phyloP scores from a whole-genome alignment of 2,113 vertebrate genomes.

The Chamaetylas fuelleborni region DNA sequence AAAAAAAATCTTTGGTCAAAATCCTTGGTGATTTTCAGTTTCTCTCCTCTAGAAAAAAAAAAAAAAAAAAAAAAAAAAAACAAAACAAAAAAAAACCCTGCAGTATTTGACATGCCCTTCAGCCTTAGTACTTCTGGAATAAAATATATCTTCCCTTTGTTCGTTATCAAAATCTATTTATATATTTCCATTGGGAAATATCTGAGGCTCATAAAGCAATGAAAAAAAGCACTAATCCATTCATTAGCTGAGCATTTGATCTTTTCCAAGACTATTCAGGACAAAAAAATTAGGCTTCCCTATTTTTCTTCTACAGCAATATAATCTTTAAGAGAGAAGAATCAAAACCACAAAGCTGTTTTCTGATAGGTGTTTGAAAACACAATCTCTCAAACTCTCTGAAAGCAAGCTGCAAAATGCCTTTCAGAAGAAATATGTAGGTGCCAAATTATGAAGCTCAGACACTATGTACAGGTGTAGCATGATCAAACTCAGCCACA shows the following conservation, averaged over 20 bases:
- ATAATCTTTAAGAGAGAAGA: neutral
- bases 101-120: constrained; percentile 35
- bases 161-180: constrained; percentile 43
- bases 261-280: constrained; percentile 13
- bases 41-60: neutral
- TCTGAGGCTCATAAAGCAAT: neutral
- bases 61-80: neutral
- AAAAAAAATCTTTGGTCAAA: constrained; percentile 5
- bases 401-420: neutral
- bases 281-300: neutral
- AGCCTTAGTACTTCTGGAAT: constrained; percentile 10
- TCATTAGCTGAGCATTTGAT: constrained; percentile 54
- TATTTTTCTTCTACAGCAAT: neutral
- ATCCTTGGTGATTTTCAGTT: neutral
- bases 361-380: neutral
- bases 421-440: neutral
- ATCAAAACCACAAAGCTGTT: neutral
- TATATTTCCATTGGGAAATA: constrained; percentile 52
- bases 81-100: neutral
- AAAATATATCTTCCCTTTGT: constrained; percentile 41
- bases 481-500: neutral
- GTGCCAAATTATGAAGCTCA: neutral
- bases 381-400: neutral
- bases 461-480: neutral
- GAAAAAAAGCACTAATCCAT: constrained; percentile 17